phyloP scores from a whole-genome alignment of 2,888 invertebrate species.

The Xestoiulus laeticollis region DNA sequence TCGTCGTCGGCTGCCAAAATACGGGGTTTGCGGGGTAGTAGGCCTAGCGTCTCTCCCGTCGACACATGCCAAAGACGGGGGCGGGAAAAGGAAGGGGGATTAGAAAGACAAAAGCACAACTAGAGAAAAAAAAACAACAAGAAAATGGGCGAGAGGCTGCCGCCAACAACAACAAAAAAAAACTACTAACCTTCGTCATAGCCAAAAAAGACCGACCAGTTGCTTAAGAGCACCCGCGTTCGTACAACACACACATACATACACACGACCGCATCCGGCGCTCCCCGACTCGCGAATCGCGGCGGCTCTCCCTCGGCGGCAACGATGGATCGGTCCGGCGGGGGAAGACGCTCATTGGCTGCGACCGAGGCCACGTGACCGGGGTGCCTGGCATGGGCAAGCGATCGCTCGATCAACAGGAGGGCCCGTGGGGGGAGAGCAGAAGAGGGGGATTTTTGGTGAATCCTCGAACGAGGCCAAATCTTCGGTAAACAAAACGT shows the following conservation, averaged over 20 bases:
- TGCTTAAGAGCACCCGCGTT: not conserved
- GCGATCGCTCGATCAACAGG: not conserved
- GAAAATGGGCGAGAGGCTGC: too few species aligned
- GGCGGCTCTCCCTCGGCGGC: not conserved
- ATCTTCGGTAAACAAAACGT: not conserved
- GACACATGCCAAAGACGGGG: not conserved
- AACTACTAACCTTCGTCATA: not conserved
- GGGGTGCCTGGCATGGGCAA: not conserved
- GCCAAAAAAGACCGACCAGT: not conserved
- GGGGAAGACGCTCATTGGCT: not conserved
- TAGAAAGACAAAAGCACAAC: too few species aligned
- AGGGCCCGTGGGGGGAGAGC: not conserved
- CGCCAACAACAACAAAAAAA: not conserved
- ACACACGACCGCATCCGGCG: not conserved
- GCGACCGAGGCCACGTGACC: not conserved
- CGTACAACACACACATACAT: not conserved
- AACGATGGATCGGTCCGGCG: not conserved
- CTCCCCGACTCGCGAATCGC: not conserved
- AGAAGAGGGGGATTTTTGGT: not conserved
- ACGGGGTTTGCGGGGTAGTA: not conserved
- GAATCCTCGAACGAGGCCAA: too few species aligned
- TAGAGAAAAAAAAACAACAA: too few species aligned
- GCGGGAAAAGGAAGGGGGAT: too few species aligned
- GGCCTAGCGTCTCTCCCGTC: not conserved
- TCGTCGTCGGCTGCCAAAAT: not conserved